Evolutionary conservation across 2,113 vertebrate genomes (phyloP), one percentile per base, ranked within the genome.

Genomic region (Brachyhypopomus gauderio): DNA sequence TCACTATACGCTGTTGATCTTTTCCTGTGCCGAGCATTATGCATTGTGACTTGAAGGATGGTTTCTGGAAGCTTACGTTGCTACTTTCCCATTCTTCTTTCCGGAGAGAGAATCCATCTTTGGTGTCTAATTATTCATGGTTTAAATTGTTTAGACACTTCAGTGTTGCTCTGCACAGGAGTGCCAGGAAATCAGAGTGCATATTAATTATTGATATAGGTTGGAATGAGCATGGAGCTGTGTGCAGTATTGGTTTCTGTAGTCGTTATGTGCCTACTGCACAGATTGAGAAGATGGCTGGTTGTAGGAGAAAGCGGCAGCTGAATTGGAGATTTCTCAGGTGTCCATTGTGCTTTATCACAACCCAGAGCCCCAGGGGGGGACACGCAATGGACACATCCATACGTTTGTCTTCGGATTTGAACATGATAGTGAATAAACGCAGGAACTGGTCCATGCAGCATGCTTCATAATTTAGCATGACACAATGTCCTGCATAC

Each of bases 161-260:
- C 16, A 20, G 6, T 4, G 38, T 25, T 27, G 8, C 48, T 9
- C n/a, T 69, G 72, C 3, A 6, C 17, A 22, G 4, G 22, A 78
- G 23, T 34, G n/a, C 19, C 20, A 76, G 34, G 25, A 56, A 22
- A 64, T 66, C 27, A 4, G 3, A 73, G 75, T 19, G 52, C 30
- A 1, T 55, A 73, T 82, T 75, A 79, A 85, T 85, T 74, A 85
- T 85, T 85, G 41, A 78, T 71, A 62, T 16, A 7, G 23, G 66
- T 56, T 71, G 75, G 69, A 81, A 71, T 75, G 41, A 78, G 67
- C 72, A 69, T 48, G 67, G 48, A 23, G 30, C 59, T 45, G 27
- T 8, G 34, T 64, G 22, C 63, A 62, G 72, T 79, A 85, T 79
- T 75, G 72, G 38, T 82, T 82, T 82, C 71, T 70, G 62, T 45